Evolutionary conservation across 2,797 vertebrate species (phyloP).

Genomic region (Phataginus tetradactyla): DNA sequence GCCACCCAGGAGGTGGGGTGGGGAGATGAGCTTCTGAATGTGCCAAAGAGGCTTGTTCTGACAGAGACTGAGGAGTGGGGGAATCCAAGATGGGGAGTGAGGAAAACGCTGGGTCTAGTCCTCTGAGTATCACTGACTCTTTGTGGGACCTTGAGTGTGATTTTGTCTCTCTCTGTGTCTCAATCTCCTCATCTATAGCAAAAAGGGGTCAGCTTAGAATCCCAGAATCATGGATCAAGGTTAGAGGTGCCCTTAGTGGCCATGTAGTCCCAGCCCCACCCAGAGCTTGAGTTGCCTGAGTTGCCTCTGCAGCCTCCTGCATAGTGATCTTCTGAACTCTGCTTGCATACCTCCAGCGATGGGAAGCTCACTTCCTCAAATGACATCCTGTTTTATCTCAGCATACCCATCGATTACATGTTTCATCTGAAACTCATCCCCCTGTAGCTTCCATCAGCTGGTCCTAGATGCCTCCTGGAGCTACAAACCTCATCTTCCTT

Average conservation of each 20-base stretch:
- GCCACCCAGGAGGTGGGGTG: conserved; percentile 57
- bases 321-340: not conserved
- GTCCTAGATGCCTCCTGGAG: not conserved
- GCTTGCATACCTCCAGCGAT: not conserved
- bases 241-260: not conserved
- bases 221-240: not conserved
- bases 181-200: not conserved
- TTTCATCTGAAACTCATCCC: conserved; percentile 30
- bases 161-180: not conserved
- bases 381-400: not conserved
- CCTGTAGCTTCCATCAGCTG: not conserved
- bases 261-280: not conserved
- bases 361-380: not conserved
- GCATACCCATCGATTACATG: not conserved
- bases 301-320: not conserved
- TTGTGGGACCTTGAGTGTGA: not conserved
- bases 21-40: not conserved
- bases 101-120: not conserved
- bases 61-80: conserved; percentile 2
- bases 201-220: not conserved
- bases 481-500: not conserved
- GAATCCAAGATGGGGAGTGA: not conserved
- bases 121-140: not conserved
- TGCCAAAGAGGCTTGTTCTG: conserved; percentile 35
- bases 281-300: not conserved